Percentiles rank a stretch among this genome's conserved stretches.
Evolutionary conservation across 2,888 invertebrate species (phyloP).

Genomic region (Plebejus argus): DNA sequence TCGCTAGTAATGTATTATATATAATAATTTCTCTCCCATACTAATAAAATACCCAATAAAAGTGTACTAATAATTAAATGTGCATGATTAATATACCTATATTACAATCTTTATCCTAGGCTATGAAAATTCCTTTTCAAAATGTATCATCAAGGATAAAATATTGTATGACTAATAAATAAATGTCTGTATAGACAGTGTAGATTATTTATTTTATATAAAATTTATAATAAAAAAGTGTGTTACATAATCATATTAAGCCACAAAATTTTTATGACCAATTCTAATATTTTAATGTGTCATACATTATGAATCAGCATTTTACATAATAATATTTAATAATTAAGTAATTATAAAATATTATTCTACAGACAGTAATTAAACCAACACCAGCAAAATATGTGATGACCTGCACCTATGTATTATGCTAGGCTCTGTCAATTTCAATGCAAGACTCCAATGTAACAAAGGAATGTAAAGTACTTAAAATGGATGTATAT

Average conservation of each 20-base stretch:
- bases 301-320: not conserved
- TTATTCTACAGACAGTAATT: not conserved
- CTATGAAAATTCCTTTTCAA: too few relatives aligned
- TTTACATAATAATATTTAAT: not conserved
- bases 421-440: not conserved
- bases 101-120: too few relatives aligned
- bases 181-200: not conserved
- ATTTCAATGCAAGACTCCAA: not conserved
- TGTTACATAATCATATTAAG: too few relatives aligned
- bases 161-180: too few relatives aligned
- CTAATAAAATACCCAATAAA: too few relatives aligned
- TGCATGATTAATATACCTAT: too few relatives aligned
- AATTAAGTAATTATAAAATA: not conserved
- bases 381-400: not conserved
- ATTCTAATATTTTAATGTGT: not conserved
- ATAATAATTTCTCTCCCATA: too few relatives aligned
- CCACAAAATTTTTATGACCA: not conserved
- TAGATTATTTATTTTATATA: not conserved
- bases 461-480: conserved; percentile 11
- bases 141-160: too few relatives aligned
- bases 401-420: not conserved
- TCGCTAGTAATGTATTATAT: too few relatives aligned
- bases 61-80: too few relatives aligned
- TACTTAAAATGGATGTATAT: not conserved
- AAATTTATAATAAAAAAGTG: too few relatives aligned